Percentiles rank a stretch among this genome's conserved stretches.
Conservation (phyloP, 2,113 vertebrate genomes). For the Ornithorhynchus anatinus region DNA sequence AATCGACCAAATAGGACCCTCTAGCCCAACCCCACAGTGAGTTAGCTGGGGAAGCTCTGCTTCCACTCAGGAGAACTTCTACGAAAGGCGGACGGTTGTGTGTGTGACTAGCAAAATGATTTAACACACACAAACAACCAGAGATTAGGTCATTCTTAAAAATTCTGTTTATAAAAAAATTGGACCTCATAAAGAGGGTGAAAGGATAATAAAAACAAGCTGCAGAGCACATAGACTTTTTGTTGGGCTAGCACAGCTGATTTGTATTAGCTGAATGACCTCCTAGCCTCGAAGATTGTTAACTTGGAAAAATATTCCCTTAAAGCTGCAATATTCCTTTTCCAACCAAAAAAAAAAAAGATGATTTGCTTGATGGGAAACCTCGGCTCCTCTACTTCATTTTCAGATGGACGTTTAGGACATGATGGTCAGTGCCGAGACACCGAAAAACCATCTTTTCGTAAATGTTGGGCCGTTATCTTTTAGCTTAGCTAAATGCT, state of each 20-base stretch:
- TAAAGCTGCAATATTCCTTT: conserved; percentile 80
- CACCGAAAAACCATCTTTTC: conserved; percentile 19
- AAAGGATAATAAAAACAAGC: conserved; percentile 83
- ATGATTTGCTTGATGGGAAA: conserved; percentile 56
- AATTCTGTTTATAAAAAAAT: conserved; percentile 80
- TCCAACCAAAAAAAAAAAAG: conserved; percentile 72
- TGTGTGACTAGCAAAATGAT: conserved; percentile 69
- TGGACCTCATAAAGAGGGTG: conserved; percentile 80
- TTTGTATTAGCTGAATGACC: conserved; percentile 78
- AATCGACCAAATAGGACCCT: conserved; percentile 8
- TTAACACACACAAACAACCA: conserved; percentile 79
- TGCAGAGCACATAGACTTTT: conserved; percentile 77
- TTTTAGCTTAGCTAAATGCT: background rate
- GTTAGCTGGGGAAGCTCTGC: background rate
- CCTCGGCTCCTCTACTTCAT: conserved; percentile 52
- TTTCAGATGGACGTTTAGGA: conserved; percentile 46
- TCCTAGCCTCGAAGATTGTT: conserved; percentile 79
- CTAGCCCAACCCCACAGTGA: background rate
- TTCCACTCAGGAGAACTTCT: conserved; percentile 21
- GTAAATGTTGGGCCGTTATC: background rate
- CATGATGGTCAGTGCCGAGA: background rate
- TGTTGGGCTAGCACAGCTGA: conserved; percentile 78
- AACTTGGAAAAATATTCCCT: conserved; percentile 83
- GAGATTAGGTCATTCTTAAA: conserved; percentile 84
- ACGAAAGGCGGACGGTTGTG: conserved; percentile 49